A percentile compares a stretch with the other conserved stretches of the same genome.
Conservation (phyloP, 2,113 vertebrate genomes). For the Aptenodytes patagonicus region DNA sequence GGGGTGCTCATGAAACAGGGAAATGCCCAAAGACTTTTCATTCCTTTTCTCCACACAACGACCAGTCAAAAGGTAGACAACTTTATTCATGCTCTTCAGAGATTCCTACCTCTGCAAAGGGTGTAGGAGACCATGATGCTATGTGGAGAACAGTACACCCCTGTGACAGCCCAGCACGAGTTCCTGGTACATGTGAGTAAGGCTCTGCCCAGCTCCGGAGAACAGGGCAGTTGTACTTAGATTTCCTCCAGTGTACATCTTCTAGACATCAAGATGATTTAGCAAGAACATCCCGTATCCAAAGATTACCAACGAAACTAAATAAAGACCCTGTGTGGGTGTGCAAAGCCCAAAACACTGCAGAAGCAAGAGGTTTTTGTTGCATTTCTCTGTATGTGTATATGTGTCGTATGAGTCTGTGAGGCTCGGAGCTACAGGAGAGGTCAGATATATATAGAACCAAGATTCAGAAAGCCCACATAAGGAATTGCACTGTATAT, state of each 20-base stretch:
- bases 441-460: not conserved
- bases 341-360: not conserved
- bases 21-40: not conserved
- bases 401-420: not conserved
- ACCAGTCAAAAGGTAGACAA: not conserved
- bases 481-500: not conserved
- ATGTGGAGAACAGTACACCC: not conserved
- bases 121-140: not conserved
- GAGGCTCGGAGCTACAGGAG: not conserved
- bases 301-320: conserved; percentile 11
- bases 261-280: not conserved
- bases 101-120: not conserved
- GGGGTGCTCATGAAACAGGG: not conserved
- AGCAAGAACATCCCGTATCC: not conserved
- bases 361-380: not conserved
- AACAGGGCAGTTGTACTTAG: not conserved
- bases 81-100: not conserved
- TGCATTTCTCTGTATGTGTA: not conserved
- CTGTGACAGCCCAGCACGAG: not conserved
- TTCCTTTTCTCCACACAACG: not conserved
- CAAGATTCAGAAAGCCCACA: not conserved
- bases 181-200: not conserved
- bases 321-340: not conserved
- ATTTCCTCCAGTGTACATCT: not conserved
- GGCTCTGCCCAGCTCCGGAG: not conserved